These are phyloP conservation scores for Pentamera pediparva DNA, from an alignment of 53 echinoderm and acorn worm genomes.

Conservation along the genomic window DNA sequence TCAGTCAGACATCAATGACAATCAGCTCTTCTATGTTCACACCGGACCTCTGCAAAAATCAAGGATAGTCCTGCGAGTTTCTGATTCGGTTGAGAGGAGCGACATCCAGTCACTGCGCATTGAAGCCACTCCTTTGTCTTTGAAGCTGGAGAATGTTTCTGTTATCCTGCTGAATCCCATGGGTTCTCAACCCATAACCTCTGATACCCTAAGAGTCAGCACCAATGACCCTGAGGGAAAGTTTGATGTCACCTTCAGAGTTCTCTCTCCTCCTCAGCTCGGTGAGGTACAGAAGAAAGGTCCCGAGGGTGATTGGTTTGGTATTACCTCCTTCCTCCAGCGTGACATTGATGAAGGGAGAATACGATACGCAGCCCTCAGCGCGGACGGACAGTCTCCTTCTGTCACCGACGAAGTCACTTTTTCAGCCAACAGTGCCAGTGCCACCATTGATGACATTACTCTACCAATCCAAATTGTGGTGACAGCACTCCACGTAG, in stretches of 20 bases:
- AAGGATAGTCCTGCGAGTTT: slow-evolving; percentile 62
- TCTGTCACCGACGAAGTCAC: slow-evolving; percentile 59
- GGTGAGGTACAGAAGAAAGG: slow-evolving; percentile 67
- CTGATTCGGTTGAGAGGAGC: slow-evolving; percentile 64
- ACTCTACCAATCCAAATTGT: slow-evolving; percentile 62
- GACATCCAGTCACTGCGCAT: slow-evolving; percentile 75
- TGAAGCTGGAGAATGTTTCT: slow-evolving; percentile 52
- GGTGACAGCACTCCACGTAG: slow-evolving; percentile 53
- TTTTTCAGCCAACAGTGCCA: slow-evolving; percentile 55
- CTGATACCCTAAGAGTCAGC: slow-evolving; percentile 42
- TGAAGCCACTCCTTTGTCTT: slow-evolving; percentile 54
- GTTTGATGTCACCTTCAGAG: slow-evolving; percentile 45
- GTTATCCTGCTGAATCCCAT: slow-evolving; percentile 65
- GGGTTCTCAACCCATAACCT: slow-evolving; percentile 40
- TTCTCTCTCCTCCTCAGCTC: slow-evolving; percentile 52
- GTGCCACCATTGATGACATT: slow-evolving; percentile 51
- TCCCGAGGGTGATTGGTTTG: slow-evolving; percentile 51
- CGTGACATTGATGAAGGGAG: slow-evolving; percentile 44
- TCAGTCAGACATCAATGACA: slow-evolving; percentile 68
- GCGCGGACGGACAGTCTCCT: slow-evolving; percentile 41
- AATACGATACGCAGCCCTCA: slow-evolving; percentile 56
- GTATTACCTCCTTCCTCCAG: slow-evolving; percentile 55
- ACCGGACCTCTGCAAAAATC: slow-evolving; percentile 71
- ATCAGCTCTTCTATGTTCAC: slow-evolving; percentile 67
- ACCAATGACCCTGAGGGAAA: slow-evolving; percentile 77